These are phyloP conservation scores for Oxygymnocypris stewartii DNA, from an alignment of 2,113 vertebrate species.

Conservation along the genomic window DNA sequence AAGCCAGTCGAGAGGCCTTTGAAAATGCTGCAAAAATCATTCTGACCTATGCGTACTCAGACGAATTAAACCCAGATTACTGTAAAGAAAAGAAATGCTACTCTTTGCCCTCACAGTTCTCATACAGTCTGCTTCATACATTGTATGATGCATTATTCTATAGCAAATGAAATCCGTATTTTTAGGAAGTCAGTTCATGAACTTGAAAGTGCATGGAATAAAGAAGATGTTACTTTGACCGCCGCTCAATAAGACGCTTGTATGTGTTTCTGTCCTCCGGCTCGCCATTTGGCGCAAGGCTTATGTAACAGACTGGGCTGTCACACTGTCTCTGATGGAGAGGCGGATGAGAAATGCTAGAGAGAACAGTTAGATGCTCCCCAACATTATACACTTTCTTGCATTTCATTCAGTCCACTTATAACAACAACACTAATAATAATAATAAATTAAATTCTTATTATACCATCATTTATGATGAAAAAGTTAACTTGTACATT, in stretches of 20 bases:
- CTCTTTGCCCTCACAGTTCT: neutral
- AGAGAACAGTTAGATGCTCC: conserved; percentile 13
- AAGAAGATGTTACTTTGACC: neutral
- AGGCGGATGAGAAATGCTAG: conserved; percentile 6
- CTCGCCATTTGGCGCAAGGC: conserved; percentile 53
- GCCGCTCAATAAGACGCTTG: neutral
- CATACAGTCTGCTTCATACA: neutral
- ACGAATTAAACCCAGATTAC: neutral
- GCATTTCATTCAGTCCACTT: neutral
- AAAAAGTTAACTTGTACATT: neutral
- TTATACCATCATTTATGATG: neutral
- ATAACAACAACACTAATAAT: neutral
- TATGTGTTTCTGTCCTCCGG: conserved; percentile 25
- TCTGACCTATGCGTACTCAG: neutral
- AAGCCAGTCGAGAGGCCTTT: conserved; percentile 26
- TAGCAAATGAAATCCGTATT: neutral
- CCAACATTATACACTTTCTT: neutral
- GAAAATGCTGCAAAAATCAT: conserved; percentile 23
- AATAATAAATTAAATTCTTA: neutral
- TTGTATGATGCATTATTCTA: neutral
- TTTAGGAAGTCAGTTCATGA: neutral
- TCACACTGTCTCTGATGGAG: conserved; percentile 41
- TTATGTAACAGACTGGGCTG: conserved; percentile 54
- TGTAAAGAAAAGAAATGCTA: neutral
- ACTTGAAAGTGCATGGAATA: conserved; percentile 11